Percentiles rank a stretch among this genome's conserved stretches.
Evolutionary conservation across 2,888 invertebrate species (phyloP).

Genomic region (Phaedon cochleariae): DNA sequence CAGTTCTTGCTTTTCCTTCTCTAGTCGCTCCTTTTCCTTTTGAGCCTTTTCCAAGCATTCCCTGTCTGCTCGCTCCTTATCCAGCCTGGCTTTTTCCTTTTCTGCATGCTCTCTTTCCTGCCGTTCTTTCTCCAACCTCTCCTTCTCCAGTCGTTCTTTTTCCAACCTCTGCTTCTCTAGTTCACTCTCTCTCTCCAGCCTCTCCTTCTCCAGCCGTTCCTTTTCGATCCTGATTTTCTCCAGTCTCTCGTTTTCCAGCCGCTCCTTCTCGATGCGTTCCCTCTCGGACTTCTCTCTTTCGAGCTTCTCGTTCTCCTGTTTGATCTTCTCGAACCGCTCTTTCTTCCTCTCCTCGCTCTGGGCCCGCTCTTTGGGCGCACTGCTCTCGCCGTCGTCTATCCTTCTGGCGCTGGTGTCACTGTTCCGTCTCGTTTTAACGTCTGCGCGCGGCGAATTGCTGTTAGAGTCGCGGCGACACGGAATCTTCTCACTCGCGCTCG

Average conservation of each 20-base stretch:
- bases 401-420: slow-evolving; percentile 53
- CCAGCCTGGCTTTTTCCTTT: slow-evolving; percentile 49
- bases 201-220: slow-evolving; percentile 51
- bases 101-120: slow-evolving; percentile 60
- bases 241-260: slow-evolving; percentile 57
- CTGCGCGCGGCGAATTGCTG: slow-evolving; percentile 51
- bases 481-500: slow-evolving; percentile 51
- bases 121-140: slow-evolving; percentile 60
- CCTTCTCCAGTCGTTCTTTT: slow-evolving; percentile 54
- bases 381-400: slow-evolving; percentile 50
- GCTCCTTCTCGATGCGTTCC: slow-evolving; percentile 57
- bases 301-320: slow-evolving; percentile 56
- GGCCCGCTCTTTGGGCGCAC: slow-evolving; percentile 52
- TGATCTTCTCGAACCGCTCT: slow-evolving; percentile 57
- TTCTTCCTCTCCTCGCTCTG: slow-evolving; percentile 59
- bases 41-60: slow-evolving; percentile 41
- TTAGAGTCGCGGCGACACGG: too few species aligned
- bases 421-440: slow-evolving; percentile 53
- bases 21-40: slow-evolving; percentile 45
- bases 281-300: slow-evolving; percentile 61
- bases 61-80: slow-evolving; percentile 44
- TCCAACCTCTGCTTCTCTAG: slow-evolving; percentile 57
- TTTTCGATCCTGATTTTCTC: slow-evolving; percentile 54
- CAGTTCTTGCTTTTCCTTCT: slow-evolving; percentile 55
- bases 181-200: slow-evolving; percentile 56